Evolutionary conservation across 2,888 invertebrate species (phyloP), one percentile per base, ranked within the genome.

Genomic region (Epicampocera succincta): DNA sequence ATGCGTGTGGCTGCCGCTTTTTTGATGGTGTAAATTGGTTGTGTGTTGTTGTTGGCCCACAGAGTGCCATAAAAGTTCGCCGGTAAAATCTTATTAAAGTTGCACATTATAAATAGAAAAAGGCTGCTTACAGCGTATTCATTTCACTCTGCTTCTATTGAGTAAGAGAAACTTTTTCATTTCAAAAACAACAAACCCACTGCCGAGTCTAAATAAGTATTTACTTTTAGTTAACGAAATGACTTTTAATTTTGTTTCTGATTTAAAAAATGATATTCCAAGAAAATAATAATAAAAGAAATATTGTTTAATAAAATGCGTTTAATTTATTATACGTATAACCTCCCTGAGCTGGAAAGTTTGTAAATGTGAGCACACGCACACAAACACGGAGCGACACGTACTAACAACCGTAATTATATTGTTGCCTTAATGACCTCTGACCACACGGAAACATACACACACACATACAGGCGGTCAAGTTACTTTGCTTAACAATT

Each of bases 1-100:
- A n/a, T n/a, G 68, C 56, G 44, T 69, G 68, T 33, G 68, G 56
- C 44, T 44, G n/a, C 17, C 40, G 42, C 21, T 40, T 42, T 60
- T 48, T 48, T 19, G 17, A 19, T 46, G 17, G 29, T 29, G 33
- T 8, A 50, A 29, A 46, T 17, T 13, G n/a, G 4, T 33, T 44
- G 42, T 68, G 17, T 19, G 56, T 69, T 61, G 52, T 33, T 33
- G 33, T 2, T 5, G n/a, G 17, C 42, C 61, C 61, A 29, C 11
- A 11, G 61, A 63, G 72, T 42, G 29, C 50, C 9, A 72, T 72
- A 33, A 72, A 72, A 50, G n/a, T 40, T 17, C 15, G 25, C 61
- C 0, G 1, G 21, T 33, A 33, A 50, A 72, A 44, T 72, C 52
- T 42, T 72, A 52, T 29, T 61, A 61, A 72, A 58, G 11, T 50